Base-by-base conservation (phyloP, 2,888 invertebrate genomes). In the Trichacis sp. region DNA sequence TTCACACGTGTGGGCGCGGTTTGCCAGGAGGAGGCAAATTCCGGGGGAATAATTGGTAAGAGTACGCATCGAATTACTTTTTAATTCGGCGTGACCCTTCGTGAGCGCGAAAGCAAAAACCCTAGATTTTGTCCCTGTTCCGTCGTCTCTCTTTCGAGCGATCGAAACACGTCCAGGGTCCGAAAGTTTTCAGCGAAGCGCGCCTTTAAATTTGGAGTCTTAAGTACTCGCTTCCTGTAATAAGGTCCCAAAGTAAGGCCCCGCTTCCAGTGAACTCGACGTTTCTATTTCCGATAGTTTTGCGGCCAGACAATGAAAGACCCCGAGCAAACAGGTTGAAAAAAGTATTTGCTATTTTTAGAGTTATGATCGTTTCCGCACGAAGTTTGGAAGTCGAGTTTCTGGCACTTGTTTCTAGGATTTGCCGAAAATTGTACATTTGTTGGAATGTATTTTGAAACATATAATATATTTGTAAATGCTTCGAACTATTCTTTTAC, bases 231-330 rank as follows among this genome's bases (percentile, higher is more conserved):
- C 68, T 70, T 68, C 70, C 67, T 70, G 70, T 56, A 40, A 40
- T 40, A 40, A 40, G 15, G 40, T 12, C 40, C 62, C 59, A 36
- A 15, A 59, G 52, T 24, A 47, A 59, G 47, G 47, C 40, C 40
- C 47, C 40, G 48, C 61, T 70, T 65, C 70, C 63, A 51, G 48
- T 38, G 67, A 70, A 70, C 58, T 58, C 54, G 61, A 45, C 67
- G 64, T 63, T 68, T 75, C 73, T 76, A 80, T 80, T 80, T 78
- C 76, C 77, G 77, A 81, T 78, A 71, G 73, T 78, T 79, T 24
- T 81, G 80, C 68, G 81, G 81, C 78, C 67, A 60, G 69, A 57
- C 63, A 64, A 60, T 64, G 57, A 62, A 55, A 62, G 64, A 54
- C 56, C 62, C 18, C 54, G 56, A 55, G 51, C 48, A 53, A 49